Base-by-base conservation (phyloP, 2,113 vertebrate species). In the Notothenia rossii region DNA sequence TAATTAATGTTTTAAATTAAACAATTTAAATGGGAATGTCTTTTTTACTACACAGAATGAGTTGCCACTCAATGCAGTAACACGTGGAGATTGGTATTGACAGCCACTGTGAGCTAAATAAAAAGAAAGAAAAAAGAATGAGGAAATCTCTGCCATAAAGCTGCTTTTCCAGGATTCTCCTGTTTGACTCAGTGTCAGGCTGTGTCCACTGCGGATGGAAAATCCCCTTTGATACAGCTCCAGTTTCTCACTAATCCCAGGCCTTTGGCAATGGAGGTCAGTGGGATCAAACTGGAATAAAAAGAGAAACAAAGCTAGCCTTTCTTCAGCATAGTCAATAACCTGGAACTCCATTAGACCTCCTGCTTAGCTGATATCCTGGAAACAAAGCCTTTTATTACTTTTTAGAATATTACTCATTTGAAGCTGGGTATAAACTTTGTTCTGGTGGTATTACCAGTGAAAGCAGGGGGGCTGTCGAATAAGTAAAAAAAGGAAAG, bases 181-280 rank as follows among this genome's bases (percentile, higher is more conserved):
- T 67, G 65, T 33, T 43, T 69, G 62, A 83, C 36, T 64, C 74
- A 49, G 17, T 40, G 54, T 70, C 40, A 45, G 51, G 25, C 68
- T 59, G 67, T 9, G 9, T 71, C 14, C 61, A 53, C 77, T 22
- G 11, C 66, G 29, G 56, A 75, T 45, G 56, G n/a, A 71, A 80
- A 82, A 89, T 81, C 80, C 80, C 60, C 68, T 85, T 60, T 73
- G 79, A 79, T 80, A 66, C 76, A 54, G 74, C 68, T n/a, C 75
- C 61, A 61, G 77, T 46, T 49, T 61, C 69, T 75, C 62, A 20
- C 75, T 87, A 87, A 85, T 87, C 85, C 72, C 33, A 74, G 78
- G 66, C 83, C 73, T 84, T 63, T 84, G 65, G 65, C 76, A 72
- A 61, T 50, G 77, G 77, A 87, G 85, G 85, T 87, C 85, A 77